Base-by-base conservation (phyloP, 2,113 vertebrate species). In the Rhagologus leucostigma region DNA sequence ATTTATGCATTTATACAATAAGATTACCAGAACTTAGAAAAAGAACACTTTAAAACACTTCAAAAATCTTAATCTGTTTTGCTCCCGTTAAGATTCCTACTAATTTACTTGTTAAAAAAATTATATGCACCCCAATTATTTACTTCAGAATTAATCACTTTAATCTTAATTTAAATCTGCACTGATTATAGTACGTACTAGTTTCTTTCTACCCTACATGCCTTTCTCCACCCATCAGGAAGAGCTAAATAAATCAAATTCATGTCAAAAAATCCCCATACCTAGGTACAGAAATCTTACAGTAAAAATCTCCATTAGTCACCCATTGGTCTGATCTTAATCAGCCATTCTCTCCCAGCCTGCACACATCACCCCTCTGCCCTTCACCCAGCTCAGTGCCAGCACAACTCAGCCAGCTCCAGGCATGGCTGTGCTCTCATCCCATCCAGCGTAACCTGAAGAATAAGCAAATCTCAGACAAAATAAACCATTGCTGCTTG, bases 391-490 rank as follows among this genome's bases (percentile, higher is more conserved):
- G 75, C n/a, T 35, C 5, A 1, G 65, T 47, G 55, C 15, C 69
- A 89, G 84, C 41, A 47, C 0, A 0, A 53, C 35, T 42, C 1
- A 3, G 56, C 14, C 39, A 39, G 52, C 49, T 76, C 70, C 6
- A 7, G 59, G 63, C 75, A 83, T 1, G 17, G n/a, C 46, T 53
- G 63, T 16, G 21, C 73, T 60, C 73, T 78, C 47, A 44, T 44
- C 30, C 15, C 52, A 71, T 11, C 57, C n/a, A 4, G 65, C 27
- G 56, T 27, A 91, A 63, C 44, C 44, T 49, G 78, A 76, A 2
- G 4, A 74, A 69, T 16, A 85, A 50, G 16, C 37, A 32, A 20
- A 35, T 42, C 67, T 83, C 59, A 52, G 41, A 32, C 75, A 89
- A 78, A 79, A 87, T 30, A 76, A 79, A 84, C 33, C 26, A 65